Conservation (phyloP, 2,888 invertebrate species). For the Acleris laterana region DNA sequence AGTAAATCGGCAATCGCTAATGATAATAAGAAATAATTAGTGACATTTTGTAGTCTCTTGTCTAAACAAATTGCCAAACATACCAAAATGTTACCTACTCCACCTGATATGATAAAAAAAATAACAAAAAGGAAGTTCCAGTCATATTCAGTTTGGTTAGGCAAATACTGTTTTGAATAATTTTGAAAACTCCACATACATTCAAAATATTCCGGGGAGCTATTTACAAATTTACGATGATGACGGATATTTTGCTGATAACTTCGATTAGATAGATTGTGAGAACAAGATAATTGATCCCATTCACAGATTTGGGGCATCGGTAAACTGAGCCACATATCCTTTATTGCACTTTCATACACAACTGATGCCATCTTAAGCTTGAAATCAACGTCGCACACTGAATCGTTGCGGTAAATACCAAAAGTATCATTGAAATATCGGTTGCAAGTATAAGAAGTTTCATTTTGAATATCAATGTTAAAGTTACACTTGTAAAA, state of each 20-base stretch:
- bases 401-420: conserved; percentile 61
- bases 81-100: conserved; percentile 95
- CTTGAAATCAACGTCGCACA: conserved; percentile 73
- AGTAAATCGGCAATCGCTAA: conserved; percentile 96
- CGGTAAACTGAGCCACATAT: conserved; percentile 71
- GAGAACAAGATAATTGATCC: conserved; percentile 65
- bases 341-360: conserved; percentile 74
- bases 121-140: conserved; percentile 94
- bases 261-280: conserved; percentile 64
- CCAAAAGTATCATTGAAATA: conserved; percentile 63
- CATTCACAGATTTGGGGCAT: conserved; percentile 62
- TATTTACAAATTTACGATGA: conserved; percentile 48
- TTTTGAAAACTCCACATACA: conserved; percentile 70
- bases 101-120: conserved; percentile 94
- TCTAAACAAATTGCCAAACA: conserved; percentile 96
- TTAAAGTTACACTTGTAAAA: conserved; percentile 60
- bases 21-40: conserved; percentile 97
- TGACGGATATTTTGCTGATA: conserved; percentile 61
- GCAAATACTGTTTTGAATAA: conserved; percentile 50
- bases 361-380: conserved; percentile 67
- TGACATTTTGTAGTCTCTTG: conserved; percentile 95
- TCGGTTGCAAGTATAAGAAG: conserved; percentile 68
- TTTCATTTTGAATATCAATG: conserved; percentile 77
- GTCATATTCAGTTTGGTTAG: conserved; percentile 81
- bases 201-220: conserved; percentile 61